Conservation (phyloP, 53 echinoderm and acorn worm genomes). For the Antedon mediterranea region DNA sequence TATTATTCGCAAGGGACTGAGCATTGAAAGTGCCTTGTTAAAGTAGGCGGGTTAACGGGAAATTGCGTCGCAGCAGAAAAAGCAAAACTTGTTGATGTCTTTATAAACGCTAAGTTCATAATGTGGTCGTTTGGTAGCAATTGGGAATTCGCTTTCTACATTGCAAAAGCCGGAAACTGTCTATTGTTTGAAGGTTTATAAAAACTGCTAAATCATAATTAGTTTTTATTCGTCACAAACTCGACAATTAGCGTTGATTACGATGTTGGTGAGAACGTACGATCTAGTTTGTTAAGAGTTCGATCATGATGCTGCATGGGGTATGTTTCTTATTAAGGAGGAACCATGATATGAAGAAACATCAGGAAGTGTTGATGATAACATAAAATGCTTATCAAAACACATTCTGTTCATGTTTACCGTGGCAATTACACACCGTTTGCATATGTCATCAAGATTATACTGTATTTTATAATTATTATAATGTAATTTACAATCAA, state of each 20-base stretch:
- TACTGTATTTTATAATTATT: too few relatives aligned
- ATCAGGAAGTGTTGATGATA: not conserved
- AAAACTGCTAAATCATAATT: not conserved
- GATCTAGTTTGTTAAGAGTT: not conserved
- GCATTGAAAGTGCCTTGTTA: not conserved
- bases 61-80: too few relatives aligned
- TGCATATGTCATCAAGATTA: too few relatives aligned
- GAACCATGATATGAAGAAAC: not conserved
- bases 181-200: not conserved
- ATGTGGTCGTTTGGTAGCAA: not conserved
- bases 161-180: not conserved
- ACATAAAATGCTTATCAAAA: not conserved
- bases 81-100: not conserved
- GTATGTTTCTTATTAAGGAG: not conserved
- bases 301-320: not conserved
- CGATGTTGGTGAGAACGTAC: not conserved
- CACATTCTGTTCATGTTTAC: not conserved
- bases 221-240: constrained; percentile 1
- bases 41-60: not conserved
- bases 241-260: not conserved
- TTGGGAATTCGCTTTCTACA: not conserved
- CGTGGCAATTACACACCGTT: too few relatives aligned
- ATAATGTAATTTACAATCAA: too few relatives aligned
- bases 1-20: not conserved
- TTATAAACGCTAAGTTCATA: not conserved